A percentile compares a stretch with the other conserved stretches of the same genome.
Evolutionary conservation across 2,797 vertebrate species (phyloP).

Genomic region (Sebastes reedi): DNA sequence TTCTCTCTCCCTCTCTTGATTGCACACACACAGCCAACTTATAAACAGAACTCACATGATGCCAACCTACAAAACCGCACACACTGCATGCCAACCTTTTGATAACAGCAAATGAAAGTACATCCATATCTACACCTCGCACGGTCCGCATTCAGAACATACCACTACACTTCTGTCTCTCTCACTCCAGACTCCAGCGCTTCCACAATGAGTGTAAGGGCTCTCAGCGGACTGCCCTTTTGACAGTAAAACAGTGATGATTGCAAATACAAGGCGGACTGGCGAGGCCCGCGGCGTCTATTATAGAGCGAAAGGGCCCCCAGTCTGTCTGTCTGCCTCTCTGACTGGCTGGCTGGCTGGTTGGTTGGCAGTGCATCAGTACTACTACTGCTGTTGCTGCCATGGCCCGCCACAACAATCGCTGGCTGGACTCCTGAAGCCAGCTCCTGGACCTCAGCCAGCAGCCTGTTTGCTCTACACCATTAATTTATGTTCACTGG

Average conservation of each 20-base stretch:
- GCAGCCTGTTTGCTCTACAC: constrained; percentile 92
- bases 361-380: constrained; percentile 84
- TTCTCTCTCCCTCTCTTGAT: constrained; percentile 42
- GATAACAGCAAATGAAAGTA: constrained; percentile 69
- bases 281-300: constrained; percentile 81
- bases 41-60: constrained; percentile 70
- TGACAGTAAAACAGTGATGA: constrained; percentile 89
- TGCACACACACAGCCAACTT: constrained; percentile 45
- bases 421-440: constrained; percentile 85
- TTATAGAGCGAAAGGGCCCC: constrained; percentile 82
- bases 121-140: constrained; percentile 66
- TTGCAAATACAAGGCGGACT: constrained; percentile 85
- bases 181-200: constrained; percentile 74
- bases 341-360: constrained; percentile 63
- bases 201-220: constrained; percentile 78
- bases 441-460: constrained; percentile 85
- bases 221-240: constrained; percentile 81
- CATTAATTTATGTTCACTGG: constrained; percentile 94
- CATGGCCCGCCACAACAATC: constrained; percentile 85
- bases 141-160: constrained; percentile 66
- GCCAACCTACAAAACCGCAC: constrained; percentile 59
- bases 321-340: constrained; percentile 71
- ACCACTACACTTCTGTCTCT: constrained; percentile 56
- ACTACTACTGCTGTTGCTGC: constrained; percentile 67
- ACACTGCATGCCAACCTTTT: constrained; percentile 61